Evolutionary conservation across 2,888 invertebrate species (phyloP).

Genomic region (Melanotus villosus): DNA sequence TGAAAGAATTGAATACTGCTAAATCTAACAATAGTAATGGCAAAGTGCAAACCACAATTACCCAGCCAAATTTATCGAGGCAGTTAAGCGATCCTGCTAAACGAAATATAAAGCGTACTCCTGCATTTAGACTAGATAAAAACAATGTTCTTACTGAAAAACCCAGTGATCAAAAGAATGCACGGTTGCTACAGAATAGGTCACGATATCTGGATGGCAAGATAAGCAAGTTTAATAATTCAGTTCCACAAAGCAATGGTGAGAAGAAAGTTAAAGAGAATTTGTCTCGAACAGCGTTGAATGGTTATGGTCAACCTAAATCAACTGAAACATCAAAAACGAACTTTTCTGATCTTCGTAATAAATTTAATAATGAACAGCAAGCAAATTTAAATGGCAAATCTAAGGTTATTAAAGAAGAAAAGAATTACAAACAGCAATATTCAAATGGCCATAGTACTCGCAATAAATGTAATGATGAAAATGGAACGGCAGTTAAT

Average conservation of each 20-base stretch:
- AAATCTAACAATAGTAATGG: neutral
- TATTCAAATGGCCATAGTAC: too few species aligned
- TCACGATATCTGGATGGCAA: slow-evolving; percentile 38
- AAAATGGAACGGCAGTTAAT: too few species aligned
- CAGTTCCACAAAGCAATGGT: neutral
- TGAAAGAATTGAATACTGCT: neutral
- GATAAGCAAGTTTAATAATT: slow-evolving; percentile 11
- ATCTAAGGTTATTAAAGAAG: too few species aligned
- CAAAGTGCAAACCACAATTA: neutral
- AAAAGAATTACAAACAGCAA: too few species aligned
- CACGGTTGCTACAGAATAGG: slow-evolving; percentile 41
- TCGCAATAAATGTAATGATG: too few species aligned
- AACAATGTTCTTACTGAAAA: slow-evolving; percentile 43
- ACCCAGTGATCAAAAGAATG: slow-evolving; percentile 38
- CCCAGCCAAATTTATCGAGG: slow-evolving; percentile 52
- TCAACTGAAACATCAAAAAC: slow-evolving; percentile 23
- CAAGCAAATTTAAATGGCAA: too few species aligned
- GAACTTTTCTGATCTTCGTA: slow-evolving; percentile 60
- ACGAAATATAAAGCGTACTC: slow-evolving; percentile 71
- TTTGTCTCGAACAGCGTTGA: neutral
- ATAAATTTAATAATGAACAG: slow-evolving; percentile 57
- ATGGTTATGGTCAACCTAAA: slow-evolving; percentile 3
- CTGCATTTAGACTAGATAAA: slow-evolving; percentile 72
- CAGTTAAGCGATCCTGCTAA: slow-evolving; percentile 67
- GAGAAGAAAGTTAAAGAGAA: slow-evolving; percentile 6